Conservation (phyloP, 2,113 vertebrate genomes). For the Scopus umbretta region DNA sequence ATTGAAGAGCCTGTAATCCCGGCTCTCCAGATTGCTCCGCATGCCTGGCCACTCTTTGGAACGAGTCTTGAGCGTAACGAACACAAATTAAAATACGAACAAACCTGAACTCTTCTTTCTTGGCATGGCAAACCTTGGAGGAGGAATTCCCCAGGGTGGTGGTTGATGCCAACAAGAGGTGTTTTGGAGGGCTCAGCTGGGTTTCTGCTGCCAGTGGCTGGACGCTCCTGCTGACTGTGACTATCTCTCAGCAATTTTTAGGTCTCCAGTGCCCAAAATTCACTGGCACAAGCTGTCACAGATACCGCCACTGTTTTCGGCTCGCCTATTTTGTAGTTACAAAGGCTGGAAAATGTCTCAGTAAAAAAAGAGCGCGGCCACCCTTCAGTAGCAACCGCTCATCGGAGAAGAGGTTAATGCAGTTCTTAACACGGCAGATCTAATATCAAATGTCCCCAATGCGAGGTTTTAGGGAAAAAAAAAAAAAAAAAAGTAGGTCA, state of each 20-base stretch:
- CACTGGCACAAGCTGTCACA: accelerated
- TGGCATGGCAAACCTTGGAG: neutral
- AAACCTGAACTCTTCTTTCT: neutral
- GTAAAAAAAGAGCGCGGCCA: neutral
- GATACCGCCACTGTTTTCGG: neutral
- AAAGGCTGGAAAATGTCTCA: neutral
- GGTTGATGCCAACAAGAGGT: neutral
- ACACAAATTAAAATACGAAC: neutral
- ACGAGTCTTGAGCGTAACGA: neutral
- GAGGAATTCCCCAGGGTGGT: neutral
- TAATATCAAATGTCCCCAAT: neutral
- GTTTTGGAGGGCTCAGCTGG: neutral
- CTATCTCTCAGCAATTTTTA: neutral
- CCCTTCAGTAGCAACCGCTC: neutral
- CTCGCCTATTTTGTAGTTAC: neutral
- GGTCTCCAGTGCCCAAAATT: neutral
- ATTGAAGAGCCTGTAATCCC: neutral
- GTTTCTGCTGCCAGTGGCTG: neutral
- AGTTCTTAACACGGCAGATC: neutral
- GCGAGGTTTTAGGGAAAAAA: neutral
- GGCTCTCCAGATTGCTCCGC: neutral
- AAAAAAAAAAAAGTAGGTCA: neutral
- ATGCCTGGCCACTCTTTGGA: neutral
- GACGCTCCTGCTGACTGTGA: neutral
- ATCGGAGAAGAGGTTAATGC: neutral